Percentiles rank a stretch among this genome's conserved stretches.
phyloP scores from a whole-genome alignment of 1,140 invertebrate genomes.

The Drosophila willistoni region DNA sequence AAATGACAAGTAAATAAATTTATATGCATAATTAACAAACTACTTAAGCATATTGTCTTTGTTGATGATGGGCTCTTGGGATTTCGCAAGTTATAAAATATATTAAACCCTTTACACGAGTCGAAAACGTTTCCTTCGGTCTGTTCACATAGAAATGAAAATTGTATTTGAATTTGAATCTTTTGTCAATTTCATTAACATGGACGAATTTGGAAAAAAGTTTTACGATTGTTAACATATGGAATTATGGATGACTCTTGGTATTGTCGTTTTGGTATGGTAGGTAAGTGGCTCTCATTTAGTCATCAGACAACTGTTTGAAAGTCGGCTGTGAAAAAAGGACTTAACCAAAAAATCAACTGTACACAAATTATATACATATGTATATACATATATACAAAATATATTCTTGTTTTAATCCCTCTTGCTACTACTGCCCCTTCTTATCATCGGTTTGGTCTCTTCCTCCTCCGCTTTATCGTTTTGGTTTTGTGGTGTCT shows the following conservation, averaged over 20 bases:
- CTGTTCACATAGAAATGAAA: no score
- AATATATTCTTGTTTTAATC: constrained; percentile 5
- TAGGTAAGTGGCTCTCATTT: neutral
- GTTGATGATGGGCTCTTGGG: no score
- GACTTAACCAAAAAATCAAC: constrained; percentile 10
- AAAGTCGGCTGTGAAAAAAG: neutral
- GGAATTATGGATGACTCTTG: neutral
- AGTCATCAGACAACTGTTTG: neutral
- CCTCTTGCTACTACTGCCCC: no score
- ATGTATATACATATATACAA: neutral
- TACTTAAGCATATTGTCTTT: no score
- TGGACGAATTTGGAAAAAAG: neutral
- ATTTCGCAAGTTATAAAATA: no score
- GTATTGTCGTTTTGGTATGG: no score
- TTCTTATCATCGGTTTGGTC: neutral
- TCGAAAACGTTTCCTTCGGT: no score
- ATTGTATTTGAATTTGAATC: no score
- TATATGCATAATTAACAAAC: no score
- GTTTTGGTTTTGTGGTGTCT: constrained; percentile 29
- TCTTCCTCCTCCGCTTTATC: constrained; percentile 18
- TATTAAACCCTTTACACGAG: no score
- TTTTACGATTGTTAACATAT: neutral
- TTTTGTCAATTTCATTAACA: no score
- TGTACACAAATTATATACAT: constrained; percentile 15
- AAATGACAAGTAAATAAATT: no score